A percentile compares a stretch with the other conserved stretches of the same genome.
Evolutionary conservation across 1,140 invertebrate genomes (phyloP).

Genomic region (Zaprionus camerounensis): DNA sequence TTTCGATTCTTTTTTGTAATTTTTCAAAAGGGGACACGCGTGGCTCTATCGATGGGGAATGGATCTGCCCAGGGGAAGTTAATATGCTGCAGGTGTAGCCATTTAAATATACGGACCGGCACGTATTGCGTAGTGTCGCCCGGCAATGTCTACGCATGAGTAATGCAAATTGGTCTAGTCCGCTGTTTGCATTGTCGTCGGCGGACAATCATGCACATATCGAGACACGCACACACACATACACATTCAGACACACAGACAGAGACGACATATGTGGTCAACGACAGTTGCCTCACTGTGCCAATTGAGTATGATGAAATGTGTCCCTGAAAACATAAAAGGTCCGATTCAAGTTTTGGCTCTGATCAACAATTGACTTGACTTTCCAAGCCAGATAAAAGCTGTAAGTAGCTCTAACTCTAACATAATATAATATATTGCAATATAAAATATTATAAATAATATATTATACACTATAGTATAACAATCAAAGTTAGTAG

Average conservation of each 20-base stretch:
- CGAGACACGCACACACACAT: neutral
- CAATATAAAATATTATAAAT: too few relatives aligned
- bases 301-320: slow-evolving; percentile 19
- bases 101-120: slow-evolving; percentile 57
- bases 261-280: slow-evolving; percentile 39
- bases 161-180: slow-evolving; percentile 63
- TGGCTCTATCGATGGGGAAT: neutral
- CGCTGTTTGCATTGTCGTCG: slow-evolving; percentile 49
- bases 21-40: slow-evolving; percentile 27
- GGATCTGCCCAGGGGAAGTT: slow-evolving; percentile 26
- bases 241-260: neutral
- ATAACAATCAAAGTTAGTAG: too few relatives aligned
- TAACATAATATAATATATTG: too few relatives aligned
- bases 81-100: slow-evolving; percentile 55
- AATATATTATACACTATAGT: too few relatives aligned
- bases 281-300: slow-evolving; percentile 40
- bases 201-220: slow-evolving; percentile 20
- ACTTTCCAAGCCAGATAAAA: neutral
- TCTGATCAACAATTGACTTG: neutral
- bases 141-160: slow-evolving; percentile 63
- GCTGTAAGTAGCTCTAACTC: neutral
- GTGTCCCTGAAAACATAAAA: slow-evolving; percentile 22
- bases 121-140: slow-evolving; percentile 65
- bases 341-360: neutral
- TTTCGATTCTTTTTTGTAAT: neutral